phyloP scores from a whole-genome alignment of 1,140 invertebrate genomes.

The Propsilocerus akamusi region DNA sequence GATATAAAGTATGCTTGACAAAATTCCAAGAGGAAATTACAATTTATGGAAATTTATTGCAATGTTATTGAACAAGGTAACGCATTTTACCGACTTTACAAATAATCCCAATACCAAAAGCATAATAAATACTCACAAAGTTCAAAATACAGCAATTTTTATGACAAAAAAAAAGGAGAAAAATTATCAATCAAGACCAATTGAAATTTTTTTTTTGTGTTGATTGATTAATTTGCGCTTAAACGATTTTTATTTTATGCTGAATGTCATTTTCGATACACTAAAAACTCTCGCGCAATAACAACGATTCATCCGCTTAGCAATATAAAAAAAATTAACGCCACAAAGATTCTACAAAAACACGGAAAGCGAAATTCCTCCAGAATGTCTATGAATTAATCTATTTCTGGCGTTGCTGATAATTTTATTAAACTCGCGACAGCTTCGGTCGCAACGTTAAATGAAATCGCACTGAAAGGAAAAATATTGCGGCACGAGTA shows the following conservation, averaged over 20 bases:
- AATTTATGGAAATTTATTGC: too few relatives aligned
- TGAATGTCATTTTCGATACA: neutral
- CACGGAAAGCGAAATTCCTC: neutral
- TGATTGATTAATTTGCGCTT: neutral
- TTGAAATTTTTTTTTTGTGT: neutral
- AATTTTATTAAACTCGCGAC: neutral
- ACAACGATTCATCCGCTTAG: neutral
- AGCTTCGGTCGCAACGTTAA: neutral
- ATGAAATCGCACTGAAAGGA: constrained; percentile 1
- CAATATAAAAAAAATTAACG: neutral
- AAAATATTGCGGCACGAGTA: too few relatives aligned
- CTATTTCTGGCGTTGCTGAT: neutral
- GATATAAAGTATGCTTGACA: too few relatives aligned
- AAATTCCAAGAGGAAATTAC: too few relatives aligned
- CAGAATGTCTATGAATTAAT: neutral
- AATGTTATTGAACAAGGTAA: too few relatives aligned
- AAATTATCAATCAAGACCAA: neutral
- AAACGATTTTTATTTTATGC: neutral
- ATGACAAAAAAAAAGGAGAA: neutral
- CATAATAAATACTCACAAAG: neutral
- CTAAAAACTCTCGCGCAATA: neutral
- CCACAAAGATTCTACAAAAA: neutral
- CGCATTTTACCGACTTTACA: neutral
- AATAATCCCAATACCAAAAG: neutral
- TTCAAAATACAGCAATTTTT: neutral